Evolutionary conservation across 2,797 vertebrate species (phyloP).

Genomic region (Gallinago stenura): DNA sequence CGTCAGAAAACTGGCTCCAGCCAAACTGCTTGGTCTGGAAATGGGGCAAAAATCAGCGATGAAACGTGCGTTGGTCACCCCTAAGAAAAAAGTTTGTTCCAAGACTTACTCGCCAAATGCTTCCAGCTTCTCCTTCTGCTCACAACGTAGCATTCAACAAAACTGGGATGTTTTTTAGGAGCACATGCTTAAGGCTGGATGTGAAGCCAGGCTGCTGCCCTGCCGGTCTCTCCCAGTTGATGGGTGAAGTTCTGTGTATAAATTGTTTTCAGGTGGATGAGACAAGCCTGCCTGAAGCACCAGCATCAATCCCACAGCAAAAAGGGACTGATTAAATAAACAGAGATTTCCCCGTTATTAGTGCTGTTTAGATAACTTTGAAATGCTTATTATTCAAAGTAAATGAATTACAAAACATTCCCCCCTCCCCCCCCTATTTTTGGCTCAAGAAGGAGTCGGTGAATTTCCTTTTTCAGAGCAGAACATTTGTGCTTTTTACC

Average conservation of each 20-base stretch:
- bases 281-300: neutral
- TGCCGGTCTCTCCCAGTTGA: neutral
- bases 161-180: neutral
- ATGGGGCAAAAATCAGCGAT: neutral
- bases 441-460: conserved; percentile 20
- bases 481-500: conserved; percentile 26
- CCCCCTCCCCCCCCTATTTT: neutral
- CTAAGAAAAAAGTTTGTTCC: neutral
- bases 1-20: neutral
- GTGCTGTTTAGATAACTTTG: conserved; percentile 35
- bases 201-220: neutral
- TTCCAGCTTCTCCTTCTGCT: neutral
- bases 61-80: neutral
- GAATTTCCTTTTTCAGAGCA: conserved; percentile 42
- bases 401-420: conserved; percentile 16
- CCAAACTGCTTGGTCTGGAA: neutral
- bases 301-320: neutral
- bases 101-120: neutral
- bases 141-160: rapidly evolving
- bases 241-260: neutral
- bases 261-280: neutral
- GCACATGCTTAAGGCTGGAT: rapidly evolving
- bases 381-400: conserved; percentile 48
- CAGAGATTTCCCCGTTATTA: conserved; percentile 25
- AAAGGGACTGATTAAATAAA: neutral